phyloP scores from a whole-genome alignment of 2,797 vertebrate genomes.

The Pseudochirops corinnae region DNA sequence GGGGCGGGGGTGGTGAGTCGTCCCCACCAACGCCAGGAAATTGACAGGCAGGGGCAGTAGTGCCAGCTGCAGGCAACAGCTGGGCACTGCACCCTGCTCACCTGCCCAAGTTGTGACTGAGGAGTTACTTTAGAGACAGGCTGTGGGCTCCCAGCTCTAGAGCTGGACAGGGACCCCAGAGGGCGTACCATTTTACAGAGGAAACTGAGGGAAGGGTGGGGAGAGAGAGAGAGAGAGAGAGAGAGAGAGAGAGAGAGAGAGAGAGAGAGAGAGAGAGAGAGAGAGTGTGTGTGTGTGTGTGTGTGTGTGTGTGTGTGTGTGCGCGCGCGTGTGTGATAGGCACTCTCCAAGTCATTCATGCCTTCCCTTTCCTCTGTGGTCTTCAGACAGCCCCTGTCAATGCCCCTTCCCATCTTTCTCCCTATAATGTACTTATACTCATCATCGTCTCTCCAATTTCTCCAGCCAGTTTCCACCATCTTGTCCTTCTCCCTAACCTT shows the following conservation, averaged over 20 bases:
- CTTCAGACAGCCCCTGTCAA: neutral
- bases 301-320: no score
- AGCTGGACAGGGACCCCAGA: neutral
- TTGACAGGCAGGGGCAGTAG: rapidly evolving
- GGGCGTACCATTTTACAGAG: neutral
- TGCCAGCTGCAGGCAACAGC: neutral
- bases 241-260: no score
- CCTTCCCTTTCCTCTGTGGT: neutral
- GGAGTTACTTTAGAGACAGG: neutral
- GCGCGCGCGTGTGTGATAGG: no score
- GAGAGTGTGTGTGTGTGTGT: no score
- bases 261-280: no score
- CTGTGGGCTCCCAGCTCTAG: neutral
- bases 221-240: no score
- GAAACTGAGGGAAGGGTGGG: neutral
- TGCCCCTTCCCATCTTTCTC: neutral
- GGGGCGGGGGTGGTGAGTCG: neutral
- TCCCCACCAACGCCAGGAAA: neutral
- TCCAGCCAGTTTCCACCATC: neutral
- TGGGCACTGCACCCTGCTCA: neutral
- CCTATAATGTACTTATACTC: neutral
- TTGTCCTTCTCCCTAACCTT: neutral
- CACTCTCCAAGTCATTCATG: neutral
- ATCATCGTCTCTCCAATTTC: neutral
- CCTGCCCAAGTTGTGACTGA: neutral